Conservation (phyloP, 1,140 invertebrate genomes). For the Heliconius hermathena region DNA sequence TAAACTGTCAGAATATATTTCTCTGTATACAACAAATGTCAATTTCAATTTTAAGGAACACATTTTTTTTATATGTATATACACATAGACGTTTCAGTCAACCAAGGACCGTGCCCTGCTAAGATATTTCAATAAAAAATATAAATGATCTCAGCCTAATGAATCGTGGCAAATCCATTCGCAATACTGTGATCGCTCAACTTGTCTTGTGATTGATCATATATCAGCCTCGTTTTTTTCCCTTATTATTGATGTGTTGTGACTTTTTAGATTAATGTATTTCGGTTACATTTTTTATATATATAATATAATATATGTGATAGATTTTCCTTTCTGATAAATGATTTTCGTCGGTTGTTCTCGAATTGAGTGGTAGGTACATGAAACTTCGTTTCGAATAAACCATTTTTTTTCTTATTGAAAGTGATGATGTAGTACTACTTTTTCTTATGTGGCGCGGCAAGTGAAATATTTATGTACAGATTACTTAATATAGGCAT, state of each 20-base stretch:
- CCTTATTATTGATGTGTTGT: conserved; percentile 12
- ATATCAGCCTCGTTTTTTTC: neutral
- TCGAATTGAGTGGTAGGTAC: neutral
- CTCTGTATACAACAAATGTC: too few relatives aligned
- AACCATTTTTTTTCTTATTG: neutral
- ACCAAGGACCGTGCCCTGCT: neutral
- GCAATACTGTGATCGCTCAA: conserved; percentile 1
- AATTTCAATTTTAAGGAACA: too few relatives aligned
- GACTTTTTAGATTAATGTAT: conserved; percentile 14
- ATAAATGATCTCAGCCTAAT: conserved; percentile 6
- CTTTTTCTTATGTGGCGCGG: too few relatives aligned
- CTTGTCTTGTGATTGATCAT: conserved; percentile 8
- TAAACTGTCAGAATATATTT: too few relatives aligned
- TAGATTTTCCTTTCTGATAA: neutral
- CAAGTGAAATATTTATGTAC: too few relatives aligned
- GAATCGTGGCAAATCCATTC: conserved; percentile 8
- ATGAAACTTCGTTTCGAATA: neutral
- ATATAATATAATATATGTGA: neutral
- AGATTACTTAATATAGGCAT: too few relatives aligned
- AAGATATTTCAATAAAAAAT: conserved; percentile 8
- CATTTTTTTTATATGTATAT: too few relatives aligned
- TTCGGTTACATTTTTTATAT: neutral
- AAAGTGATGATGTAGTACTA: neutral
- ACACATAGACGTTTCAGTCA: too few relatives aligned
- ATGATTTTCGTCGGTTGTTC: neutral